Evolutionary conservation across 2,797 vertebrate species (phyloP).

Genomic region (Hippopotamyrus pictus): DNA sequence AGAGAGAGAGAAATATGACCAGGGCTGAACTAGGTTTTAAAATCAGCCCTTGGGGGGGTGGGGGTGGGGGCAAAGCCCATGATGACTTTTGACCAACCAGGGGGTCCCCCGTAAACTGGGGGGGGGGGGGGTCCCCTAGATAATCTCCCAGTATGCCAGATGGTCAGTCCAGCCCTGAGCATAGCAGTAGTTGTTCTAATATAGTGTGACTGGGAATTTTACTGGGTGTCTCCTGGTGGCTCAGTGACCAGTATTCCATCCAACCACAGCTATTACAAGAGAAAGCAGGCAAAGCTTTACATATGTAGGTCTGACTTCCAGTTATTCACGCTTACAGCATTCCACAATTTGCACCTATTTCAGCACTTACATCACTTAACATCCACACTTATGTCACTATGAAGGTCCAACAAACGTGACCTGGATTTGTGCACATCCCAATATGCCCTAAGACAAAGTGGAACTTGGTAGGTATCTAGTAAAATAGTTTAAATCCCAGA

Average conservation of each 20-base stretch:
- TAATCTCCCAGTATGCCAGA: background rate
- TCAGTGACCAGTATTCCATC: background rate
- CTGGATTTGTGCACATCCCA: background rate
- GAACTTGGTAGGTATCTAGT: background rate
- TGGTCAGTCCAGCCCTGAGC: background rate
- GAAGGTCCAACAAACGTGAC: background rate
- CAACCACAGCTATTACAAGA: background rate
- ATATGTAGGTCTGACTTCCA: background rate
- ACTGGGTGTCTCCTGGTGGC: background rate
- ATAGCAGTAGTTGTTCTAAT: background rate
- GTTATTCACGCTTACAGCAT: conserved; percentile 1
- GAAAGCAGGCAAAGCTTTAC: background rate
- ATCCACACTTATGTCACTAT: background rate
- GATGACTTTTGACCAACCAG: background rate
- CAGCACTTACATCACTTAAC: conserved; percentile 3
- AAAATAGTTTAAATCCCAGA: background rate
- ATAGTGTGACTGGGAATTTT: background rate
- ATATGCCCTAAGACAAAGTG: background rate
- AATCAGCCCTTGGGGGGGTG: background rate
- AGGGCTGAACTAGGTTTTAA: background rate
- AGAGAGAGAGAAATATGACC: background rate
- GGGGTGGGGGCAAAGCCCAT: background rate
- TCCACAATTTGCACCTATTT: conserved; percentile 4
- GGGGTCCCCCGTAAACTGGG: background rate
- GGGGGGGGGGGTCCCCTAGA: background rate